Percentiles rank a stretch among this genome's conserved stretches.
phyloP scores from a whole-genome alignment of 2,888 invertebrate genomes.

The Sinotaia quadrata region DNA sequence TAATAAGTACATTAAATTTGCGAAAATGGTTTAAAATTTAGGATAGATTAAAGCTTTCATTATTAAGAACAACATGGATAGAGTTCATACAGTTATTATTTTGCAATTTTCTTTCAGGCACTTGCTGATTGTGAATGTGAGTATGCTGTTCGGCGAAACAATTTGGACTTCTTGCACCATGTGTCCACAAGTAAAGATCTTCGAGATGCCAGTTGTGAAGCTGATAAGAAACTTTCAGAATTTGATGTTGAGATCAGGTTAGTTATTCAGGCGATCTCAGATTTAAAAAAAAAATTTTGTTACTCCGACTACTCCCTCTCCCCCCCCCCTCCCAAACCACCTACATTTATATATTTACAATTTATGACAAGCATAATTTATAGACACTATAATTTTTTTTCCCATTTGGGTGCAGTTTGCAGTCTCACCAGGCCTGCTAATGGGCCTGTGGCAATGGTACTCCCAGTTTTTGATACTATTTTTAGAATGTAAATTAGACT shows the following conservation, averaged over 20 bases:
- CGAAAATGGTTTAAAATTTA: not conserved
- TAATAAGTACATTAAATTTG: not conserved
- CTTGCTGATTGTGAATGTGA: conserved; percentile 70
- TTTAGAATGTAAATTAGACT: no score
- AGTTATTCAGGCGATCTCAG: conserved; percentile 17
- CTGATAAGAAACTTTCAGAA: conserved; percentile 73
- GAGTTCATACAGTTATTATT: not conserved
- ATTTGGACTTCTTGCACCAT: conserved; percentile 72
- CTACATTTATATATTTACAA: no score
- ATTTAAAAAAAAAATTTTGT: no score
- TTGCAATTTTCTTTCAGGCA: conserved; percentile 54
- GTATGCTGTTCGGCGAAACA: conserved; percentile 67
- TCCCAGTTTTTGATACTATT: no score
- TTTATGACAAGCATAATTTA: no score
- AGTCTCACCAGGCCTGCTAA: no score
- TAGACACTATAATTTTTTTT: no score
- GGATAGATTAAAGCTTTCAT: not conserved
- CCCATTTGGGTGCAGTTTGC: no score
- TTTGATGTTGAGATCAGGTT: conserved; percentile 74
- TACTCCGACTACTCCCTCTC: no score
- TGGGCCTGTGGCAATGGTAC: no score
- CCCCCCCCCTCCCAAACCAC: no score
- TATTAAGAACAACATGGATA: no score
- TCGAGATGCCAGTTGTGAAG: conserved; percentile 72
- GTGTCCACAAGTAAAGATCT: conserved; percentile 70